phyloP scores from a whole-genome alignment of 2,888 invertebrate species.

The Chymomyza procnemis region DNA sequence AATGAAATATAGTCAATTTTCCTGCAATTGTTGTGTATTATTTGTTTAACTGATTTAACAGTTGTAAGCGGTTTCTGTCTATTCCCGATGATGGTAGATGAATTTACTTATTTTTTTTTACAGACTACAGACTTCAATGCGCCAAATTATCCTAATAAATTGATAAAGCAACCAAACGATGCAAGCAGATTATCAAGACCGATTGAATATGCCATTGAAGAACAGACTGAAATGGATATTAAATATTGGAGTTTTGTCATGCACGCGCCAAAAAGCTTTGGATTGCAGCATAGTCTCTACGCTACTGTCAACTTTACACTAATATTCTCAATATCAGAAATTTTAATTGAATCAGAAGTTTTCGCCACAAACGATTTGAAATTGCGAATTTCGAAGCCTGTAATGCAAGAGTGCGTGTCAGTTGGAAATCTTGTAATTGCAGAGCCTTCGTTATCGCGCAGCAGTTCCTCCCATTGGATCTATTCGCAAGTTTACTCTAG shows the following conservation, averaged over 20 bases:
- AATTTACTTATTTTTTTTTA: no score
- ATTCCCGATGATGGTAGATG: no score
- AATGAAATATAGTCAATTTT: no score
- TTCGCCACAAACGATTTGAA: conserved; percentile 49
- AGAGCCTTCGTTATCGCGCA: not conserved
- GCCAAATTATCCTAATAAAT: no score
- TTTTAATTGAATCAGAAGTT: conserved; percentile 45
- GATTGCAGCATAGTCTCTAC: conserved; percentile 59
- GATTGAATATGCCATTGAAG: not conserved
- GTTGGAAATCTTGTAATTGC: not conserved
- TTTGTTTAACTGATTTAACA: no score
- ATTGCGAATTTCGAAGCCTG: conserved; percentile 33
- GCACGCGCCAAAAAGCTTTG: conserved; percentile 32
- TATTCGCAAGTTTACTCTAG: not conserved
- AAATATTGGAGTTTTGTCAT: conserved; percentile 31
- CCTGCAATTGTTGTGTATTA: no score
- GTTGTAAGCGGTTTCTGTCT: no score
- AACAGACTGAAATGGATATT: conserved; percentile 41
- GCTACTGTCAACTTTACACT: conserved; percentile 47
- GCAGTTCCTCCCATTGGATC: not conserved
- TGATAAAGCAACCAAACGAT: no score
- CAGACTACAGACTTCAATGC: no score
- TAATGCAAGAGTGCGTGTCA: not conserved
- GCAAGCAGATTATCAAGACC: no score
- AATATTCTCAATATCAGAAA: conserved; percentile 6